These are phyloP conservation scores for Cotesia vestalis DNA, from an alignment of 1,140 invertebrate genomes.

Conservation along the genomic window DNA sequence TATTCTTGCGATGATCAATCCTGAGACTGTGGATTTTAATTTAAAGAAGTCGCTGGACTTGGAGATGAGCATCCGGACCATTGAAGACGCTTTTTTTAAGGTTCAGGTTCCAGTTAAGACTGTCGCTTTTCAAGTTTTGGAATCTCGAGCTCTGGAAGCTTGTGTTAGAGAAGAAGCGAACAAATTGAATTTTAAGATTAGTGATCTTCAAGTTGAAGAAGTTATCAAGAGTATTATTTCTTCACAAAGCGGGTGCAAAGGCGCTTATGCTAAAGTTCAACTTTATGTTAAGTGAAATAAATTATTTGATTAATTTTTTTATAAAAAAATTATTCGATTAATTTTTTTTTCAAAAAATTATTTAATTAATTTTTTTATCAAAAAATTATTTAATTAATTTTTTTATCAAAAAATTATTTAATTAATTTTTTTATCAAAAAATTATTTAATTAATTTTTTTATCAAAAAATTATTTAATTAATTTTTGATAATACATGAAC, in stretches of 20 bases:
- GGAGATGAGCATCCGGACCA: constrained; percentile 35
- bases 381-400: too few species aligned
- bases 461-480: too few species aligned
- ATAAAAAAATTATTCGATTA: too few species aligned
- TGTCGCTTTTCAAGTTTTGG: constrained; percentile 46
- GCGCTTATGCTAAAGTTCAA: constrained; percentile 58
- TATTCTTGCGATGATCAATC: constrained; percentile 53
- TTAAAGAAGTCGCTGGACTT: constrained; percentile 45
- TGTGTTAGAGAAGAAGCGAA: constrained; percentile 53
- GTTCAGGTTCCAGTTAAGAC: constrained; percentile 41
- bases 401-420: too few species aligned
- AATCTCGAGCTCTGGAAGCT: constrained; percentile 41
- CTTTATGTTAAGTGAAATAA: constrained; percentile 30
- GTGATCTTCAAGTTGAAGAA: constrained; percentile 42
- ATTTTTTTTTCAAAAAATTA: too few species aligned
- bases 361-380: too few species aligned
- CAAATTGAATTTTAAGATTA: constrained; percentile 41
- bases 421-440: too few species aligned
- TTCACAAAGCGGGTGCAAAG: constrained; percentile 57
- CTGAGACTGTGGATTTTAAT: constrained; percentile 44
- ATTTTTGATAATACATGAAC: too few species aligned
- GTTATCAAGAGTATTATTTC: constrained; percentile 45
- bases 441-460: too few species aligned
- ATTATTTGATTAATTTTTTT: too few species aligned
- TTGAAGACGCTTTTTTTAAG: constrained; percentile 41